Evolutionary conservation across 2,888 invertebrate genomes (phyloP), one percentile per base, ranked within the genome.

Genomic region (Sinodicranocentrus sp.): DNA sequence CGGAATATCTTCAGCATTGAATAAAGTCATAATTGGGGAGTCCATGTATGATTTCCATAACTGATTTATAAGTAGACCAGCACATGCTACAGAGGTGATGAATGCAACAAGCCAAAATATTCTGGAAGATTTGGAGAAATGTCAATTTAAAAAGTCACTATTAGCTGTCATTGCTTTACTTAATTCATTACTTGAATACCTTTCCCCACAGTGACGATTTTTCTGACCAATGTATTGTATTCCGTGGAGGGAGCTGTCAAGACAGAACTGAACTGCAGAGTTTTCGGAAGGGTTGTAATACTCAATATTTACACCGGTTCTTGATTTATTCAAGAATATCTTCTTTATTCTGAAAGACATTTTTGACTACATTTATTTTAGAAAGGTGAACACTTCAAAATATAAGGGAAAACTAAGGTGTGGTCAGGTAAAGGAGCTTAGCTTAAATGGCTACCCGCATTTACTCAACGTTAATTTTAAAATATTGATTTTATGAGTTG

Each of bases 31-130:
- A 19, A 88, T 80, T 0, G 88, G 88, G 59, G 67, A 85, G n/a
- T 39, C 54, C 15, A 43, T 65, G 63, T 85, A 87, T 13, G 73
- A 76, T 21, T 39, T 39, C 78, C 80, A 86, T 72, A 87, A 70
- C n/a, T 82, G 48, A 3, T 28, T 54, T 23, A 88, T 88, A 21
- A 87, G 65, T 6, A 65, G 26, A 5, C 28, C 44, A 0, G 87
- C 82, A 1, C 82, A 43, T 0, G 68, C 21, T 1, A 85, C 43
- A 10, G 79, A 78, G 15, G 65, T 57, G 1, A 54, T 44, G 54
- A 88, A 86, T 1, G 88, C 76, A 0, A 73, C 13, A 1, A 84
- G 17, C 88, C 88, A 88, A 54, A 88, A 86, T 33, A 88, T 52
- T 61, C 87, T 87, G 21, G 1, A 13, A 52, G n/a, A 33, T 3